Evolutionary conservation across 1,140 invertebrate genomes (phyloP).

Genomic region (Anastrepha ludens): DNA sequence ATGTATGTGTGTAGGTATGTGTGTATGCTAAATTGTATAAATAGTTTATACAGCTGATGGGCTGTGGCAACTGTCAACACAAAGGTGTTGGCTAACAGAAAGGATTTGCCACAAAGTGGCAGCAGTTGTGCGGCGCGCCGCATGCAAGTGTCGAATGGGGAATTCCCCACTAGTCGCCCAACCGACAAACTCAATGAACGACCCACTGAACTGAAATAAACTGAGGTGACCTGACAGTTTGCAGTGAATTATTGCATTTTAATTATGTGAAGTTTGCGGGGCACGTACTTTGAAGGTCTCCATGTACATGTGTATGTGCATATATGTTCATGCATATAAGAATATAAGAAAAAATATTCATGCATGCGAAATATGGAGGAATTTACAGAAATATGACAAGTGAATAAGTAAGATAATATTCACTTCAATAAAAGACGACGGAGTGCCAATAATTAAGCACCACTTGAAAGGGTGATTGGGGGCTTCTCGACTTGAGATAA

Average conservation of each 20-base stretch:
- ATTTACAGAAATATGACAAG: too few relatives aligned
- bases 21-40: not conserved
- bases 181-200: conserved; percentile 42
- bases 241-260: conserved; percentile 53
- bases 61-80: conserved; percentile 42
- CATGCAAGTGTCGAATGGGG: conserved; percentile 33
- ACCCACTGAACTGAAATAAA: conserved; percentile 40
- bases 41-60: not conserved
- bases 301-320: not conserved
- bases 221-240: conserved; percentile 45
- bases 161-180: not conserved
- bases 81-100: conserved; percentile 45
- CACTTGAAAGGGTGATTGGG: too few relatives aligned
- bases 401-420: too few relatives aligned
- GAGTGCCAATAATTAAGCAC: too few relatives aligned
- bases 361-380: too few relatives aligned
- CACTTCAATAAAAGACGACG: too few relatives aligned
- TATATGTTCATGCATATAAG: not conserved
- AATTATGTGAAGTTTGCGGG: conserved; percentile 48
- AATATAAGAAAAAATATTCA: not conserved
- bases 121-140: conserved; percentile 39
- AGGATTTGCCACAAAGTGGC: conserved; percentile 47
- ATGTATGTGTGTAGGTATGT: not conserved
- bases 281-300: conserved; percentile 41
- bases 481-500: too few relatives aligned